A percentile compares a stretch with the other conserved stretches of the same genome.
These are phyloP conservation scores for Lithophane ornitopus DNA, from an alignment of 2,888 invertebrate genomes.

Conservation along the genomic window DNA sequence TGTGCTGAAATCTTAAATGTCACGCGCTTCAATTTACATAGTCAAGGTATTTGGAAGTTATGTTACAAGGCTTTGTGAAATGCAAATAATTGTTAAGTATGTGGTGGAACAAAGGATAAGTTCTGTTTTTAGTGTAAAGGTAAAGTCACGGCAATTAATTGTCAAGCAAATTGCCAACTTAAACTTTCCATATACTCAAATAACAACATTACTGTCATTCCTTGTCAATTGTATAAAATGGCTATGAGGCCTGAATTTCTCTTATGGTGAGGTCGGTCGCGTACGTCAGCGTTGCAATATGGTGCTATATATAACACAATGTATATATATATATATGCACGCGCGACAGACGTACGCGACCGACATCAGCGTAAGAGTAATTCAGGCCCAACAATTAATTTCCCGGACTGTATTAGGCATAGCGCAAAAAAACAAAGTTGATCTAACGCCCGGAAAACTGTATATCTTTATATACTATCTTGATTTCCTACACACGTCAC, in stretches of 20 bases:
- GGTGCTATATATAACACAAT: no score
- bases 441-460: background rate
- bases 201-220: background rate
- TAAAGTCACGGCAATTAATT: background rate
- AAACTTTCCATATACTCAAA: background rate
- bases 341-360: no score
- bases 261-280: no score
- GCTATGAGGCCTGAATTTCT: background rate
- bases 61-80: slow-evolving; percentile 21
- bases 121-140: background rate
- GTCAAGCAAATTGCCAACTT: background rate
- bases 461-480: background rate
- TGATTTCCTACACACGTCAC: background rate
- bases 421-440: background rate
- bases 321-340: no score
- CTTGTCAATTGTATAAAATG: background rate
- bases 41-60: slow-evolving; percentile 30
- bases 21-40: slow-evolving; percentile 41
- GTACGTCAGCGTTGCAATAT: no score
- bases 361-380: no score
- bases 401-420: background rate
- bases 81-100: slow-evolving; percentile 9
- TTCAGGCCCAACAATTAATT: background rate
- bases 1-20: slow-evolving; percentile 35
- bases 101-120: background rate